Base-by-base conservation (phyloP, 2,113 vertebrate genomes). In the Conger conger region DNA sequence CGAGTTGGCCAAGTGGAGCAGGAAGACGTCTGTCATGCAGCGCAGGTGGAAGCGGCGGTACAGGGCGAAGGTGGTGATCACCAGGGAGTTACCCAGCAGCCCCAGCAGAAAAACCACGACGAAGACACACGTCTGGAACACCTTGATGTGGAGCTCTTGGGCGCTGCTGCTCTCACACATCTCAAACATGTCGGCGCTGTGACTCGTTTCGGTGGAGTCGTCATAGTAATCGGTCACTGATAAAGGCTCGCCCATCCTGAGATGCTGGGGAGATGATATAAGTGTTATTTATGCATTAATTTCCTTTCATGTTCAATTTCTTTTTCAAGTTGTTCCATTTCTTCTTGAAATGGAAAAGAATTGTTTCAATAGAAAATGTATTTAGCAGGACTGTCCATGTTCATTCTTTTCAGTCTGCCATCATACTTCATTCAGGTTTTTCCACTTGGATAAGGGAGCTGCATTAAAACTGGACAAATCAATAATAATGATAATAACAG, bases 1-100 rank as follows among this genome's bases (percentile, higher is more conserved):
- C 0, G 97, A 97, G 16, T 98, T 83, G 9, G 98, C 96, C 50
- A 99, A 91, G 89, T 97, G 95, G 88, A 98, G 93, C 76, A 99
- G 92, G 92, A 97, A 97, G 86, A 96, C 88, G 0, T 97, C 96
- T 0, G 96, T 98, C 91, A 97, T 86, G 0, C 95, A 96, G 79
- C 89, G 95, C 0, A 93, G 90, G 1, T 80, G 93, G 0, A 91
- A 82, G 4, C 78, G 90, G 17, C 95, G 95, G 89, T 95, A 96
- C 1, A 93, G 83, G 4, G 84, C 87, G n/a, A 97, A 97, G 0
- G 96, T 98, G 88, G 96, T 92, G n/a, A 99, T 95, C 84, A 99
- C 96, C 86, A 99, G 89, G 76, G 91, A 91, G 1, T 99, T 99
- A 11, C 98, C 98, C 0, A 76, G 82, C 0, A 91, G 53, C 7